These are phyloP conservation scores for Drosophila repletoides DNA, from an alignment of 1,140 invertebrate genomes.

Conservation along the genomic window DNA sequence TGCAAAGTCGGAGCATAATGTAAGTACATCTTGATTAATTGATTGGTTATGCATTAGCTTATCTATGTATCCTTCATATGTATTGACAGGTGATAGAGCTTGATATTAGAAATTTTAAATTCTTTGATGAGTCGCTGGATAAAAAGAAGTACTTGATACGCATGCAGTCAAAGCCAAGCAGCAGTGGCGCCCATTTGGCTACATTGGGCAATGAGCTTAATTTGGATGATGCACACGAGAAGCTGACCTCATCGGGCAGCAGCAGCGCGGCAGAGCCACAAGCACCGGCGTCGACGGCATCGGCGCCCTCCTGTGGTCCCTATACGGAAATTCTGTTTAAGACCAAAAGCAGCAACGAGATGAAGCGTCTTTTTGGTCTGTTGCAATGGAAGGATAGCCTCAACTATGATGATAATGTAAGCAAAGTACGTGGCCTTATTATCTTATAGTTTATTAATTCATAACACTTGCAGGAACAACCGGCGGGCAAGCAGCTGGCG, in stretches of 20 bases:
- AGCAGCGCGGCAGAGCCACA: constrained; percentile 55
- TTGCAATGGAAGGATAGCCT: constrained; percentile 79
- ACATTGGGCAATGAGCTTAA: constrained; percentile 73
- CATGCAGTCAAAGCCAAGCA: constrained; percentile 76
- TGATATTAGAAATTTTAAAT: constrained; percentile 81
- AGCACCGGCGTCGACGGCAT: constrained; percentile 24
- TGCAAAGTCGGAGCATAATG: constrained; percentile 78
- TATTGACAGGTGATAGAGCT: constrained; percentile 75
- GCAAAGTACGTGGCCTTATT: background rate
- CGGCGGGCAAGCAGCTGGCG: constrained; percentile 84
- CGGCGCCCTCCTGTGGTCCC: constrained; percentile 48
- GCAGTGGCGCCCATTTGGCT: constrained; percentile 59
- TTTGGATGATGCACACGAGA: constrained; percentile 63
- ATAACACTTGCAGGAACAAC: constrained; percentile 50
- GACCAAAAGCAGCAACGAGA: constrained; percentile 76
- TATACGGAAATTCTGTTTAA: constrained; percentile 79
- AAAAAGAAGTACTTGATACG: constrained; percentile 81
- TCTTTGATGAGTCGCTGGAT: constrained; percentile 76
- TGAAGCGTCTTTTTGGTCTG: constrained; percentile 75
- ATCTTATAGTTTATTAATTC: background rate
- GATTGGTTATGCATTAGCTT: too few species aligned
- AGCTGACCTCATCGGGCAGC: constrained; percentile 65
- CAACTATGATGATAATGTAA: constrained; percentile 72
- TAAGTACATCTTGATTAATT: too few species aligned
- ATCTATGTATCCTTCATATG: background rate